Conservation (phyloP, 2,888 invertebrate genomes). For the Mythimna pallens region DNA sequence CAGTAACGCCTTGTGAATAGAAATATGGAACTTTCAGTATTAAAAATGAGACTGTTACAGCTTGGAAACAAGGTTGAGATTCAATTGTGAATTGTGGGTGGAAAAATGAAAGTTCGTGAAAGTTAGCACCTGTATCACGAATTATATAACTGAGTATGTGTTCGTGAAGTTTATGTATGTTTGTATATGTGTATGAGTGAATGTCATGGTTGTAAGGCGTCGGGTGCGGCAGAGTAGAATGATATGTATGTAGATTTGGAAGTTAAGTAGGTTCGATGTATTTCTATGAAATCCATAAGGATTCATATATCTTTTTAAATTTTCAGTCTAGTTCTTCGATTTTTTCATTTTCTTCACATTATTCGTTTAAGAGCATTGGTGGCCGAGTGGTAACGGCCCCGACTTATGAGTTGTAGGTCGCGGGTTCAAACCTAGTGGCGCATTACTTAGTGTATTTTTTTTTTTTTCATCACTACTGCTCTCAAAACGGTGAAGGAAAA, state of each 20-base stretch:
- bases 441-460: too few relatives aligned
- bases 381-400: too few relatives aligned
- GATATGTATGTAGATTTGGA: conserved; percentile 28
- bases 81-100: conserved; percentile 41
- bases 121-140: conserved; percentile 72
- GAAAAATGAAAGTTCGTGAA: conserved; percentile 83
- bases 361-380: too few relatives aligned
- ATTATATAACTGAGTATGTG: conserved; percentile 64
- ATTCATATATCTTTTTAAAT: background rate
- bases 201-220: conserved; percentile 41
- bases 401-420: too few relatives aligned
- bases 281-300: background rate
- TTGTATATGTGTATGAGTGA: conserved; percentile 42
- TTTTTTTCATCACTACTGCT: too few relatives aligned
- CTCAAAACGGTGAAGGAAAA: too few relatives aligned
- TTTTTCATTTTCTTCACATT: too few relatives aligned
- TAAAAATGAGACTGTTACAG: conserved; percentile 15
- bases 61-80: background rate
- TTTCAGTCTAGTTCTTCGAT: too few relatives aligned
- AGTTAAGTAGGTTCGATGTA: background rate
- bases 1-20: background rate
- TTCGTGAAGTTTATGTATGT: conserved; percentile 50
- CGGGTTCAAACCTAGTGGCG: too few relatives aligned
- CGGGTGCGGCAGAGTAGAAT: conserved; percentile 7
- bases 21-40: background rate